Evolutionary conservation across 1,140 invertebrate species (phyloP).

Genomic region (Panulirus ornatus): DNA sequence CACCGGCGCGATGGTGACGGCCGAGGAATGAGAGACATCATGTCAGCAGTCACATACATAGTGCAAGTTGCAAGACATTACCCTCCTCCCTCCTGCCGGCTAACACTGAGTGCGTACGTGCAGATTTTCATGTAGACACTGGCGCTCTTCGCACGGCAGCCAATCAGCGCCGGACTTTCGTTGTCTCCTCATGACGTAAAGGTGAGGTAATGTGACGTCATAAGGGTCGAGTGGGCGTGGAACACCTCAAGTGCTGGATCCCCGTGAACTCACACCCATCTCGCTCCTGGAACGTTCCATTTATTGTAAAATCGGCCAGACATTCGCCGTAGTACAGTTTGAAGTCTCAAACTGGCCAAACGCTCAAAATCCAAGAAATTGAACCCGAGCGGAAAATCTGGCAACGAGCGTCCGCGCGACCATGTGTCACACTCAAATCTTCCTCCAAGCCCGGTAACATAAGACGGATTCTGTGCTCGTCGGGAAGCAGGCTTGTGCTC

Average conservation of each 20-base stretch:
- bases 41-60: not conserved
- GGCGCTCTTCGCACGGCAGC: not conserved
- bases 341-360: not conserved
- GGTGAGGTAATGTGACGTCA: conserved; percentile 16
- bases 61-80: not conserved
- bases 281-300: not conserved
- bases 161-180: conserved; percentile 19
- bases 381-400: not conserved
- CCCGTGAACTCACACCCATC: not conserved
- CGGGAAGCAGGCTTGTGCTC: too few species aligned
- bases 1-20: too few species aligned
- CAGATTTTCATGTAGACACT: conserved; percentile 15
- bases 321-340: not conserved
- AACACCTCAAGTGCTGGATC: not conserved
- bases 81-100: not conserved
- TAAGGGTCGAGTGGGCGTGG: not conserved
- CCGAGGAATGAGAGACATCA: not conserved
- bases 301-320: not conserved
- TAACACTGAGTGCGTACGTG: conserved; percentile 42
- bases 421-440: conserved; percentile 11
- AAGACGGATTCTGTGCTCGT: not conserved
- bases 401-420: not conserved
- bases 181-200: not conserved
- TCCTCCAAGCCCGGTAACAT: not conserved
- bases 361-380: not conserved